A percentile compares a stretch with the other conserved stretches of the same genome.
phyloP scores from a whole-genome alignment of 2,888 invertebrate genomes.

The Molorchus minor region DNA sequence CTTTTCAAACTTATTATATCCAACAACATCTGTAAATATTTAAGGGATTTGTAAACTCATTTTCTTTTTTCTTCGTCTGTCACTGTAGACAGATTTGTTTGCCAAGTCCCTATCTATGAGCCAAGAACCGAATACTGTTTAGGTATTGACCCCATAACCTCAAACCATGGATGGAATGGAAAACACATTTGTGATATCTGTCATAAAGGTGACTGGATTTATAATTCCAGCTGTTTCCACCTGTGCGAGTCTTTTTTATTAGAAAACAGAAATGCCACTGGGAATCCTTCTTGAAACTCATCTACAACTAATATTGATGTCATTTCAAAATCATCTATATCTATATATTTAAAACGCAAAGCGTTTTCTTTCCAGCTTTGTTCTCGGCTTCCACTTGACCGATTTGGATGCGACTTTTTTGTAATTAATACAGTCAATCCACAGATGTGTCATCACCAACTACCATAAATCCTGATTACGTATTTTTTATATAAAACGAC shows the following conservation, averaged over 20 bases:
- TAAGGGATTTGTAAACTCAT: conserved; percentile 6
- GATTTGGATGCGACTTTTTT: no score
- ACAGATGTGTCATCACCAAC: no score
- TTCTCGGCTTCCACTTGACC: no score
- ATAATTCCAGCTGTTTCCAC: neutral
- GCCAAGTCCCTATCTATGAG: conserved; percentile 7
- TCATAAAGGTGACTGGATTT: neutral
- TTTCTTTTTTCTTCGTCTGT: conserved; percentile 1
- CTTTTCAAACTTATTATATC: neutral
- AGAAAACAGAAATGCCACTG: conserved; percentile 34
- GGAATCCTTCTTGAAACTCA: conserved; percentile 26
- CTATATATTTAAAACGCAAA: no score
- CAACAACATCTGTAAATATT: neutral
- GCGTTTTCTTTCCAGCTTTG: no score
- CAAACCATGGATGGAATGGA: conserved; percentile 3
- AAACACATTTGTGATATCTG: conserved; percentile 1
- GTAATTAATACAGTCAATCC: no score
- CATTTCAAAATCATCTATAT: neutral
- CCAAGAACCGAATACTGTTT: conserved; percentile 10
- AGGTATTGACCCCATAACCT: neutral
- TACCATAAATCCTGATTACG: no score
- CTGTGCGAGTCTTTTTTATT: conserved; percentile 32
- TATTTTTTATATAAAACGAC: no score
- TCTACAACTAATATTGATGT: conserved; percentile 1
- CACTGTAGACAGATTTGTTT: conserved; percentile 7